Percentiles rank a stretch among this genome's conserved stretches.
phyloP scores from a whole-genome alignment of 1,140 invertebrate genomes.

The Drepana arcuata region DNA sequence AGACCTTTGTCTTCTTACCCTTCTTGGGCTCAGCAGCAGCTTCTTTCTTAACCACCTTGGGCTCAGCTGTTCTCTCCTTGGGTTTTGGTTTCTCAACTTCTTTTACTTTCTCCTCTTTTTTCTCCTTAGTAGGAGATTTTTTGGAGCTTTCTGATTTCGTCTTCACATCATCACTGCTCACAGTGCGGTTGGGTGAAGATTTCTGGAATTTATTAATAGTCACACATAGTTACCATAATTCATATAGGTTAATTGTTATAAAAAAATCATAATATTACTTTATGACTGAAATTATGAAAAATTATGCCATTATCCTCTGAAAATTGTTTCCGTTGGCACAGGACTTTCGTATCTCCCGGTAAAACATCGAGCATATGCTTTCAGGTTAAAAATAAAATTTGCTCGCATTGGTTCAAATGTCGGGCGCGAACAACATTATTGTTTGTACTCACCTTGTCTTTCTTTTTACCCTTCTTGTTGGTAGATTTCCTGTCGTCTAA shows the following conservation, averaged over 20 bases:
- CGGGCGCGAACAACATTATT: conserved; percentile 23
- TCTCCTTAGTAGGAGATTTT: conserved; percentile 63
- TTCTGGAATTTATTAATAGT: conserved; percentile 43
- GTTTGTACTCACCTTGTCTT: conserved; percentile 77
- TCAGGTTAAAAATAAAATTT: conserved; percentile 66
- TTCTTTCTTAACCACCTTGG: conserved; percentile 67
- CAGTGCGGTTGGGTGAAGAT: conserved; percentile 67
- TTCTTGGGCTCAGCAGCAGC: conserved; percentile 48
- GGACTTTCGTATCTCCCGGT: conserved; percentile 19
- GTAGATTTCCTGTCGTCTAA: conserved; percentile 76
- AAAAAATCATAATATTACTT: conserved; percentile 1
- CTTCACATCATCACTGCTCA: conserved; percentile 58
- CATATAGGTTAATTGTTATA: conserved; percentile 1
- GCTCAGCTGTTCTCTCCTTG: conserved; percentile 42
- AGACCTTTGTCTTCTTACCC: conserved; percentile 68
- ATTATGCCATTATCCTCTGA: too few species aligned
- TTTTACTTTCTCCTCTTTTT: conserved; percentile 60
- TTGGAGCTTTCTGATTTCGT: conserved; percentile 56
- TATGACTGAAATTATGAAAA: too few species aligned
- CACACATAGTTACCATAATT: background rate
- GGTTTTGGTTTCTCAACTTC: conserved; percentile 53
- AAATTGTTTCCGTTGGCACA: too few species aligned
- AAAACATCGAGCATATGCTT: conserved; percentile 35
- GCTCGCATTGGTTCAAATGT: conserved; percentile 25
- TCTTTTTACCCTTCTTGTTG: conserved; percentile 78